phyloP scores from a whole-genome alignment of 2,797 vertebrate genomes.

The Eutrigla gurnardus region DNA sequence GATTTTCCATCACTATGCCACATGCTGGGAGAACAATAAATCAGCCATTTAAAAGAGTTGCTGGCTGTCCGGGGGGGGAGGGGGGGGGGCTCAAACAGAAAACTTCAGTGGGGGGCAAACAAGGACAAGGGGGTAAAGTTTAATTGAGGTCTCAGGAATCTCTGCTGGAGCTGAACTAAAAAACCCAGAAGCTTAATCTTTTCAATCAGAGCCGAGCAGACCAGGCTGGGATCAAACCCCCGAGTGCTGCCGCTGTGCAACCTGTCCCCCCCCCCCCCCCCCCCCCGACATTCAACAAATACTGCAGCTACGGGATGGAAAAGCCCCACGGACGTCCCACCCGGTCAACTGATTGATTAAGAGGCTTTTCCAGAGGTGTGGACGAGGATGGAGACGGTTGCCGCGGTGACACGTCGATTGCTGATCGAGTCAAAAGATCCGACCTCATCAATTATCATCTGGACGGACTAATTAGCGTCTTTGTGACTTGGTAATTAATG shows the following conservation, averaged over 20 bases:
- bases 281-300: conserved; percentile 30
- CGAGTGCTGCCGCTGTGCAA: conserved; percentile 47
- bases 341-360: conserved; percentile 42
- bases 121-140: conserved; percentile 62
- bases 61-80: conserved; percentile 35
- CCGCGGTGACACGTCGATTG: no score
- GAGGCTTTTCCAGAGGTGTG: conserved; percentile 48
- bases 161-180: conserved; percentile 50
- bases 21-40: conserved; percentile 58
- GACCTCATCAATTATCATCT: no score
- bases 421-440: no score
- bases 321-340: conserved; percentile 23
- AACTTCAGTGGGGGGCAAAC: conserved; percentile 59
- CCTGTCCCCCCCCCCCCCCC: conserved; percentile 8
- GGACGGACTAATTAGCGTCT: no score
- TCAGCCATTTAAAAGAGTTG: conserved; percentile 60
- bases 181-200: conserved; percentile 60
- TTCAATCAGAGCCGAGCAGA: conserved; percentile 61
- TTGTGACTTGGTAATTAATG: no score
- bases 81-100: conserved; percentile 37
- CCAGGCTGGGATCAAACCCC: conserved; percentile 33
- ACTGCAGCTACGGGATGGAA: conserved; percentile 21
- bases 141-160: conserved; percentile 64
- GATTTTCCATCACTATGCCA: conserved; percentile 69
- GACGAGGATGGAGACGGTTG: conserved; percentile 27